Evolutionary conservation across 2,888 invertebrate species (phyloP), one percentile per base, ranked within the genome.

Genomic region (Eupithecia pulchellata): DNA sequence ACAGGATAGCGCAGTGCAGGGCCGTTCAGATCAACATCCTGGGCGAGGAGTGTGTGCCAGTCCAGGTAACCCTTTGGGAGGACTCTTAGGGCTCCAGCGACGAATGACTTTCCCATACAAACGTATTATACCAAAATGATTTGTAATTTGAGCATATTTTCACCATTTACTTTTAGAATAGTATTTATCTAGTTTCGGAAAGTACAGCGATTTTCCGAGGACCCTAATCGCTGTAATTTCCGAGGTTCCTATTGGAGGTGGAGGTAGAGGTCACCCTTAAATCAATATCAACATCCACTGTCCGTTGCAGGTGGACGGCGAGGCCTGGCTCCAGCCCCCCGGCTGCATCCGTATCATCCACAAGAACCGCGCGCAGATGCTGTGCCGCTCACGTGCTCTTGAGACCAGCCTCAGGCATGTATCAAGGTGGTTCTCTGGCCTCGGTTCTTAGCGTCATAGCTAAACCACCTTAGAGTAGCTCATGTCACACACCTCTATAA

Each of bases 271-370:
- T n/a, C 29, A 63, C 63, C 20, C 11, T 25, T 63, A 29, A 57
- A 6, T 29, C 29, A 55, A 14, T 3, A 29, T 29, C 13, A 29
- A 29, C 17, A 29, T 14, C 27, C 17, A 29, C 30, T 64, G 47
- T 27, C 64, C 20, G 11, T 66, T 34, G 9, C 64, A 77, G 70
- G 99, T 99, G 55, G 99, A 99, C 86, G 99, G 99, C 0, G 99
- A 99, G 90, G 99, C 99, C 1, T 99, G 99, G 99, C 95, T 99
- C 55, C 99, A 99, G 89, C 98, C 98, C 0, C 99, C 99, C 0
- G 99, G 99, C 47, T 98, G 98, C 87, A 98, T 99, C 79, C 95
- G 98, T 69, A 99, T 99, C 79, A 96, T 98, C 79, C 99, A 99
- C 91, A 99, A 99, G 93, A 99, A 99, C 92, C 95, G 99, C 67